Evolutionary conservation across 2,888 invertebrate genomes (phyloP).

Genomic region (Steinernema scapterisci): DNA sequence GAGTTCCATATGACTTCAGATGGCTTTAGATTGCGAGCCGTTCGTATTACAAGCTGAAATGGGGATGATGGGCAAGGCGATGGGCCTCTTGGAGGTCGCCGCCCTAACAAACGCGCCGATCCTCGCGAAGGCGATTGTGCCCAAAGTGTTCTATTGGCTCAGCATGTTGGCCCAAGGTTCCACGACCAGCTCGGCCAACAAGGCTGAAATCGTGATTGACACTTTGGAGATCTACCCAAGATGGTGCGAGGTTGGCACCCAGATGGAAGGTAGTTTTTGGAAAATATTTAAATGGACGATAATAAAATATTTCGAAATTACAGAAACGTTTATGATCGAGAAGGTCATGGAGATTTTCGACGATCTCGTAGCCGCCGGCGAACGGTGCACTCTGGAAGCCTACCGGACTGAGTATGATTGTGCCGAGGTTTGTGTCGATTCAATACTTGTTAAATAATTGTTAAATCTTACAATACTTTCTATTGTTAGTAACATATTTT

Average conservation of each 20-base stretch:
- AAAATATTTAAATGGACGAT: background rate
- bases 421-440: constrained; percentile 6
- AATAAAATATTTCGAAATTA: no score
- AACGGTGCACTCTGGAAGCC: background rate
- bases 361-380: background rate
- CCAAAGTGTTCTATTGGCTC: constrained; percentile 49
- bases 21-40: constrained; percentile 69
- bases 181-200: constrained; percentile 50
- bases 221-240: constrained; percentile 42
- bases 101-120: constrained; percentile 33
- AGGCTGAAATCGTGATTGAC: constrained; percentile 52
- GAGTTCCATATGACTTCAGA: background rate
- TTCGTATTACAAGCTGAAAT: constrained; percentile 65
- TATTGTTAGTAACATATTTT: background rate
- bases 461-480: background rate
- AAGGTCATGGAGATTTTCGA: constrained; percentile 1
- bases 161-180: constrained; percentile 42
- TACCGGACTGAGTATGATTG: constrained; percentile 14
- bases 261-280: background rate
- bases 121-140: constrained; percentile 35
- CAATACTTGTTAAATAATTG: no score
- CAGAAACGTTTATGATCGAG: background rate
- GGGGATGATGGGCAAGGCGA: constrained; percentile 53
- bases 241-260: constrained; percentile 40
- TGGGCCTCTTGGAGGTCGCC: constrained; percentile 41